Base-by-base conservation (phyloP, 2,113 vertebrate genomes). In the Oceanites oceanicus region DNA sequence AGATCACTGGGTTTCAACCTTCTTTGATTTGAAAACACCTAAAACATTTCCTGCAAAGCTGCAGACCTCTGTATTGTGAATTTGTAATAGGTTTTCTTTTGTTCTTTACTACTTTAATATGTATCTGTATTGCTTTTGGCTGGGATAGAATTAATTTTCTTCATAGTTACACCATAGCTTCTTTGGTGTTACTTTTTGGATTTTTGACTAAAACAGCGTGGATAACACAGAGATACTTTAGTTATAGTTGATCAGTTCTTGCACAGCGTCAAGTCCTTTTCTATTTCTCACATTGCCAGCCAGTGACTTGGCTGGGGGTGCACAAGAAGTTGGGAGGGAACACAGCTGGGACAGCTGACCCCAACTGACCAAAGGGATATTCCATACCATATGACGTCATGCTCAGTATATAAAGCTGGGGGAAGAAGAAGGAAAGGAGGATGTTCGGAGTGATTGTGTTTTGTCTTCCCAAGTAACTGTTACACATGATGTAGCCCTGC, bases 401-500 rank as follows among this genome's bases (percentile, higher is more conserved):
- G 9, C 10, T 61, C 11, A 26, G 29, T 4, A 27, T 1, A 26
- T 13, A 16, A 34, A 81, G 1, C 17, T 49, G 21, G 9, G 3
- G 8, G 8, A 67, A 65, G 22, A 61, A 55, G 18, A 12, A 19
- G 22, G 27, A 73, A 52, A 21, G 14, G 12, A 4, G 2, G 12
- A 30, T 0, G 0, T 22, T 50, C 6, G 22, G 20, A 71, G 11
- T 6, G 6, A 29, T 9, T 7, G 1, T 1, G 0, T 44, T 75
- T 75, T 13, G 4, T 44, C 23, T 65, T 76, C 13, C 10, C n/a
- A 55, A 40, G 29, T 8, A 61, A 22, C 15, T 2, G 0, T 13
- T 61, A 42, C 0, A 1, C 0, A 1, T 40, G 1, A 10, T 20
- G 21, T 10, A 85, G 4, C 5, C 12, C 38, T 62, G 27, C 10